phyloP scores from a whole-genome alignment of 2,888 invertebrate species.

The Dynastes maya region DNA sequence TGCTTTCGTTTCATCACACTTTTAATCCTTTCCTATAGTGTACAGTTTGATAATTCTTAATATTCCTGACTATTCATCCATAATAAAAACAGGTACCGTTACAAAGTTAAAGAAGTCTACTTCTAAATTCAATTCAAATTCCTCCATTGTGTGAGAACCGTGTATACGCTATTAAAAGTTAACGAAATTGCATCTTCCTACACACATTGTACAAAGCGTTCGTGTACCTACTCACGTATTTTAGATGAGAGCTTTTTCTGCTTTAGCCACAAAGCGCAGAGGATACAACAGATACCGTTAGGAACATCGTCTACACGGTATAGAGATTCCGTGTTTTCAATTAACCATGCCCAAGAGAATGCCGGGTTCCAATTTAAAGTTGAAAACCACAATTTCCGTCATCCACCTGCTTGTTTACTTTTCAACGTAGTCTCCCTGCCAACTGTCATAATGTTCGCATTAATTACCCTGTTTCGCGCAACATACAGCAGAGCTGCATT shows the following conservation, averaged over 20 bases:
- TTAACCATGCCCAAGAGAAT: constrained; percentile 20
- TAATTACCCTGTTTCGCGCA: background rate
- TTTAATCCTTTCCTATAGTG: too few relatives aligned
- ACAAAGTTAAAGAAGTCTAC: too few relatives aligned
- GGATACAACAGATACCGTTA: constrained; percentile 15
- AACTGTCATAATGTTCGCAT: background rate
- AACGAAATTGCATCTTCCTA: constrained; percentile 1
- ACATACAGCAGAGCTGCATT: background rate
- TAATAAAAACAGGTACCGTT: background rate
- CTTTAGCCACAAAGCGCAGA: background rate
- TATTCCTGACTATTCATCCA: too few relatives aligned
- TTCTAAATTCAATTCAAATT: too few relatives aligned
- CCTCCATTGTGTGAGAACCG: background rate
- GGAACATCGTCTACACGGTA: constrained; percentile 13
- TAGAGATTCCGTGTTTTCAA: constrained; percentile 29
- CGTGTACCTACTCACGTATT: background rate
- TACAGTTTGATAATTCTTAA: too few relatives aligned
- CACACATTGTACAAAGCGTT: background rate
- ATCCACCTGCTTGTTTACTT: constrained; percentile 13
- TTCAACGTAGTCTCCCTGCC: background rate
- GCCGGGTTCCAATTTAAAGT: constrained; percentile 24
- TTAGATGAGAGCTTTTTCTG: constrained; percentile 12
- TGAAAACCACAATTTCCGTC: constrained; percentile 36
- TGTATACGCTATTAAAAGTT: background rate
- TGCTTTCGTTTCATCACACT: too few relatives aligned